Base-by-base conservation (phyloP, 2,888 invertebrate genomes). In the Nomada ferruginata region DNA sequence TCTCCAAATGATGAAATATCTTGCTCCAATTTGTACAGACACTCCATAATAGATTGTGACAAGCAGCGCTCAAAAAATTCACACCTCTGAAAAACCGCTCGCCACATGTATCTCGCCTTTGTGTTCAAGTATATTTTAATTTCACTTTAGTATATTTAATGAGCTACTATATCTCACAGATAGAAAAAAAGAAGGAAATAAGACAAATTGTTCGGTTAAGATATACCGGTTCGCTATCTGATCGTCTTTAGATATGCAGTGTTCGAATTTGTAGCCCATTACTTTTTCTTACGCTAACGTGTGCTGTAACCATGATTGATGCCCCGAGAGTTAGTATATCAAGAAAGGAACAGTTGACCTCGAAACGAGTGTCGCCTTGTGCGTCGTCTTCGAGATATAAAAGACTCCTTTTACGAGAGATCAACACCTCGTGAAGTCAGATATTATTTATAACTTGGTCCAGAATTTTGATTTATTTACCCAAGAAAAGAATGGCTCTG, bases 351-450 rank as follows among this genome's bases (percentile, higher is more conserved):
- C 20, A 68, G 23, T 15, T 15, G 50, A n/a, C 52, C 20, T 65
- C 23, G 3, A 57, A 69, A 42, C 23, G 42, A 7, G 23, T 23
- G 13, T 61, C 20, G 7, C 9, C 18, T 57, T 57, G 23, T 23
- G 23, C 53, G 29, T 68, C 42, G 23, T 69, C 26, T 44, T 18
- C 9, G 42, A 57, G 13, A 23, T 69, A 26, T 69, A 57, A 69
- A 69, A 68, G 18, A 57, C 11, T 55, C 42, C 53, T 57, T 68
- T 44, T 44, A 26, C 18, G 42, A 44, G 55, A 23, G 36, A 69
- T 44, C 18, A 68, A 68, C 55, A 69, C 18, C 42, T 69, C 55
- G 26, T 57, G 68, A 69, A 55, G 57, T 69, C 68, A 57, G 42
- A 69, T 69, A 23, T 57, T 68, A 68, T 68, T 68, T 57, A 69